Conservation (phyloP, 2,113 vertebrate species). For the Pipra filicauda region DNA sequence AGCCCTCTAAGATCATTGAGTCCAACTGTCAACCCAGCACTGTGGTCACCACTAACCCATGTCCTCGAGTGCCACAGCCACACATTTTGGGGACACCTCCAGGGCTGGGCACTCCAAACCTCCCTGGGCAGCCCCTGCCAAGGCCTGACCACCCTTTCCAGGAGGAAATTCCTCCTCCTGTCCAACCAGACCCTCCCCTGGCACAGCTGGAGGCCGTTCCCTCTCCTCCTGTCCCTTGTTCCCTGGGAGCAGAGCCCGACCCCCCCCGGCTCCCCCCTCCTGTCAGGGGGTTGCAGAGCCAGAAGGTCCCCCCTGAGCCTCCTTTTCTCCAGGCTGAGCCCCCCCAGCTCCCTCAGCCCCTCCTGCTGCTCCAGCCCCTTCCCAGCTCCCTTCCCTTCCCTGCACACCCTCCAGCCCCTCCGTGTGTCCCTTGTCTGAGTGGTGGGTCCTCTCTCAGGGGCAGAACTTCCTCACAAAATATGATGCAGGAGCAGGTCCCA, state of each 20-base stretch:
- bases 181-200: too few species aligned
- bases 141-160: neutral
- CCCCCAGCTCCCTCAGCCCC: neutral
- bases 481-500: neutral
- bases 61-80: too few species aligned
- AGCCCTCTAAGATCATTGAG: neutral
- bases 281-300: too few species aligned
- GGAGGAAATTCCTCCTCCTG: neutral
- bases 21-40: too few species aligned
- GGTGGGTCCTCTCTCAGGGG: neutral
- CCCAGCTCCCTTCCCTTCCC: neutral
- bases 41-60: too few species aligned
- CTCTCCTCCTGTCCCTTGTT: neutral
- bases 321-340: neutral
- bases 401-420: neutral
- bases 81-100: too few species aligned
- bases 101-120: too few species aligned
- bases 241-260: neutral
- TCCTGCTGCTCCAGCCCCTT: neutral
- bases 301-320: too few species aligned
- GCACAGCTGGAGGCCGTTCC: neutral
- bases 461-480: neutral
- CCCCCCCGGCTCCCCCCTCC: too few species aligned
- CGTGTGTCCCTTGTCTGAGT: neutral
- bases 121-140: too few species aligned